A percentile compares a stretch with the other conserved stretches of the same genome.
phyloP scores from a whole-genome alignment of 2,888 invertebrate species.

The Tolmerus cingulatus region DNA sequence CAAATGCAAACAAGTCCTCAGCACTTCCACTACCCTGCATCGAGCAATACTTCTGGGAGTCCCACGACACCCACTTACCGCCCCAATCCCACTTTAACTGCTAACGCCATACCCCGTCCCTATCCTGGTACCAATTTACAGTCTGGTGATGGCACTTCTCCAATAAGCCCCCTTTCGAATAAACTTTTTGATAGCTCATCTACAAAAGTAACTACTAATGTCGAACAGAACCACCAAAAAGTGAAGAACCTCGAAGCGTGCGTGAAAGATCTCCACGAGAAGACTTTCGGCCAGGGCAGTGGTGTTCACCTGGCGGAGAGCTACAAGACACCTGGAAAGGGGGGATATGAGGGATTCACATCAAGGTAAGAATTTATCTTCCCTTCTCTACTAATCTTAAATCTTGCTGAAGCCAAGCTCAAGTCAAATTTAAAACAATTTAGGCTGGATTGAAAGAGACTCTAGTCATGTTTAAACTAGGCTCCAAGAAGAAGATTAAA shows the following conservation, averaged over 20 bases:
- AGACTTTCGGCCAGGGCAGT: conserved; percentile 62
- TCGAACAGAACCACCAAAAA: conserved; percentile 47
- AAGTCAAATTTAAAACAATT: no score
- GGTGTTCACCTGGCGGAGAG: conserved; percentile 57
- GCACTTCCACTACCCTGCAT: conserved; percentile 50
- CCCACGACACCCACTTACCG: conserved; percentile 57
- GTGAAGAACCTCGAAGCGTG: conserved; percentile 57
- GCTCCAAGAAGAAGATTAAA: no score
- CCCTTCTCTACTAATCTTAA: no score
- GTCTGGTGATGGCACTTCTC: conserved; percentile 47
- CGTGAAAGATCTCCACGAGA: conserved; percentile 63
- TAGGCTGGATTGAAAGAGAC: no score
- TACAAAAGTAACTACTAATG: conserved; percentile 49
- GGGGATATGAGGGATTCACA: conserved; percentile 73
- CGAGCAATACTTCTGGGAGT: conserved; percentile 50
- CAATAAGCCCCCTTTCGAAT: conserved; percentile 46
- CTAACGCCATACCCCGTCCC: conserved; percentile 63
- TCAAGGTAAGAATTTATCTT: conserved; percentile 67
- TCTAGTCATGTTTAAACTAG: no score
- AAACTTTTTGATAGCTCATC: conserved; percentile 47
- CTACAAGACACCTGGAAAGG: conserved; percentile 62
- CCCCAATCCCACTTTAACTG: conserved; percentile 63
- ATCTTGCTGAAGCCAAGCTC: no score
- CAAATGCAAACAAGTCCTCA: conserved; percentile 56
- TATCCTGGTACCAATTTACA: conserved; percentile 59